Base-by-base conservation (phyloP, 2,888 invertebrate species). In the Melitaea athalia region DNA sequence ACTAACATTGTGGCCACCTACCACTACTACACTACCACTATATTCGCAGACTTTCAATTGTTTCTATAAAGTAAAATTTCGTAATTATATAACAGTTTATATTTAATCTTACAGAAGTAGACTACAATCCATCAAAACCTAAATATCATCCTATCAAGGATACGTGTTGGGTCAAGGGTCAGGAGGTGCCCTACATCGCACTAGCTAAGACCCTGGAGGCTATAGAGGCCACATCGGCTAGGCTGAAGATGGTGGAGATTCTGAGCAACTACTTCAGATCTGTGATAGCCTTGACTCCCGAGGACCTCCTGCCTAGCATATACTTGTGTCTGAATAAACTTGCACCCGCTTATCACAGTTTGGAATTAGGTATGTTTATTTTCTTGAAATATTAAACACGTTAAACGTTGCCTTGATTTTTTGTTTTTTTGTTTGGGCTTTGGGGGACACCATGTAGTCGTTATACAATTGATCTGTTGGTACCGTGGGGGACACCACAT, bases 281-380 rank as follows among this genome's bases (percentile, higher is more conserved):
- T 0, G 98, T 99, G 14, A 96, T 98, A 38, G 94, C 95, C 5
- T 90, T 98, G 55, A 97, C 96, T 17, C 98, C 99, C 0, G 94
- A 96, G n/a, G 99, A 99, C 87, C 92, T 99, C 70, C 83, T 98
- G 66, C 95, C 97, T 0, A 97, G 98, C 77, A 95, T 99, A 17
- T 99, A 99, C 87, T 90, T 99, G 75, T 98, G 98, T 80, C 93
- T 99, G n/a, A 99, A 99, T 88, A 96, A 97, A 86, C 91, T 99
- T 57, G 99, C 98, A 0, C 99, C 99, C 0, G 98, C 99, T 0
- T 99, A 99, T 85, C 97, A 98, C 33, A 87, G 88, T 60, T 69
- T 93, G 72, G 93, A 93, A 47, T 17, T 71, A 3, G 71, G 71
- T 71, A 11, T 10, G 66, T 38, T 24, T n/a, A n/a, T n/a, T n/a